Evolutionary conservation across 2,113 vertebrate genomes (phyloP).

Genomic region (Trochalopteron elliotii): DNA sequence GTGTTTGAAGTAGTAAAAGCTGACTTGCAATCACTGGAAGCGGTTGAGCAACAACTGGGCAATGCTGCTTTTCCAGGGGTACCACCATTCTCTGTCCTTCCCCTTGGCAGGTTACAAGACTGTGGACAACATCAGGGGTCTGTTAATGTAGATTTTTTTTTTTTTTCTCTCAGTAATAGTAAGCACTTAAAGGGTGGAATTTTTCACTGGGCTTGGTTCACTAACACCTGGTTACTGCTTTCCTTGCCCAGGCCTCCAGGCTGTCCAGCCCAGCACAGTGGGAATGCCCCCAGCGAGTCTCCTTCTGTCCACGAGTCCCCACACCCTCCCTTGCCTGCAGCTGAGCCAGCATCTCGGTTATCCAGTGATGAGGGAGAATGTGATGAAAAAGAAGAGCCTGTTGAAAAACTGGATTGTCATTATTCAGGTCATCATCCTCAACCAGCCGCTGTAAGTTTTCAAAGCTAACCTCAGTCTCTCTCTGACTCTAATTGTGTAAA

Average conservation of each 20-base stretch:
- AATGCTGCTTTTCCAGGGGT: neutral
- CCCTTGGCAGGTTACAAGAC: neutral
- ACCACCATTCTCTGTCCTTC: neutral
- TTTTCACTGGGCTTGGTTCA: neutral
- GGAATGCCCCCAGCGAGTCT: conserved; percentile 81
- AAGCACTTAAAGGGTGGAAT: neutral
- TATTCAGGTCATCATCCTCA: conserved; percentile 98
- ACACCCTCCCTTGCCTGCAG: conserved; percentile 82
- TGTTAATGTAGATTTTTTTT: neutral
- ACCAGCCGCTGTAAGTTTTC: conserved; percentile 90
- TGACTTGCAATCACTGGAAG: neutral
- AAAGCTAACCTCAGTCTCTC: neutral
- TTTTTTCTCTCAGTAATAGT: neutral
- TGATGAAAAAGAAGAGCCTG: conserved; percentile 91
- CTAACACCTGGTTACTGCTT: neutral
- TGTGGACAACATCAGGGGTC: neutral
- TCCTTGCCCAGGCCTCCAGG: conserved; percentile 82
- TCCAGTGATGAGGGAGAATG: conserved; percentile 98
- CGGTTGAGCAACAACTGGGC: neutral
- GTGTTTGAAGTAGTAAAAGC: neutral
- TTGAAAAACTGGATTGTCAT: conserved; percentile 98
- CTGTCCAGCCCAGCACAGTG: conserved; percentile 83
- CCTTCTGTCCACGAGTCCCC: conserved; percentile 82
- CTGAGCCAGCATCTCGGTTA: conserved; percentile 85
- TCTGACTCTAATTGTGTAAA: neutral